Evolutionary conservation across 2,113 vertebrate species (phyloP), one percentile per base, ranked within the genome.

Genomic region (Pyrgilauda ruficollis): DNA sequence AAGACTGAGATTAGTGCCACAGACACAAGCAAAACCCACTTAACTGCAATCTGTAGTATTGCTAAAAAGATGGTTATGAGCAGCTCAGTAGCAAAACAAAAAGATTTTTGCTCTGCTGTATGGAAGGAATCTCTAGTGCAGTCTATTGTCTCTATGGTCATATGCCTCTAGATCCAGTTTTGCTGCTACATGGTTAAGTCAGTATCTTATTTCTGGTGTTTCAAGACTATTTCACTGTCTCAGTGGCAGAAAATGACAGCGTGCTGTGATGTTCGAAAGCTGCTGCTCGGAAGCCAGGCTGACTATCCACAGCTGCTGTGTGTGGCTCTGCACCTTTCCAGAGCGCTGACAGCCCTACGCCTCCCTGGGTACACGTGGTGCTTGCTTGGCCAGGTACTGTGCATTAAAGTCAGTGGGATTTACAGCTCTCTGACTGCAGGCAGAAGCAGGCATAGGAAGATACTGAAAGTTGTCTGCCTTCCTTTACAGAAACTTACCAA

Each of bases 1-100:
- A 93, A 96, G 84, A 95, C 83, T 70, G 78, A 95, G 84, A 95
- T 97, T 94, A 97, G 95, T 83, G 97, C 69, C 93, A 90, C 87
- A 90, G 96, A 95, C 87, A 91, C 72, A 91, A 91, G 90, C 86
- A 91, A 97, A 96, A 95, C 28, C 63, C 64, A 83, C 86, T 93
- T 80, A 62, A 91, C 62, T 87, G 94, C 64, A 93, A 39, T 73
- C 70, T 63, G 72, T 75, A 74, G 43, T 10, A 76, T 15, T 15
- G 61, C 66, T 84, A 75, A 56, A 92, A 84, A 49, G 44, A 73
- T 0, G n/a, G 58, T 64, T 72, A 89, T 27, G 80, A 78, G 58
- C 64, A 78, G 41, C 64, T 96, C 44, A 37, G 2, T 35, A 63
- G 43, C 85, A 72, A 89, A 96, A 12, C 58, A 76, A 26, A 78